Conservation (phyloP, 2,888 invertebrate genomes). For the Synergus gifuensis region DNA sequence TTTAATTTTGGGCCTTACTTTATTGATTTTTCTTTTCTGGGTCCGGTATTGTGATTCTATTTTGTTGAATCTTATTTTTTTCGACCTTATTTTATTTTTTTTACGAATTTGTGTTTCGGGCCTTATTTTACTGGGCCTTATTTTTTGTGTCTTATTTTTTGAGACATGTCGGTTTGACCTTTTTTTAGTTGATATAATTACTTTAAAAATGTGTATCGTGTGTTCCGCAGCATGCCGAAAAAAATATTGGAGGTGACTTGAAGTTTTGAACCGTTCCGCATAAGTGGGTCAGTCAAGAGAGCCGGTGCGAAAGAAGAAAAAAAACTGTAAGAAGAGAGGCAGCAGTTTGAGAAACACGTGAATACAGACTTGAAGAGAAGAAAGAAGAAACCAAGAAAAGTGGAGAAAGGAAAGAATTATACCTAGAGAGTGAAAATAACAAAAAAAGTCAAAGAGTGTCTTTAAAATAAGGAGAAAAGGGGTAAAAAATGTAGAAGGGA, state of each 20-base stretch:
- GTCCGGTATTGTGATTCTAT: too few species aligned
- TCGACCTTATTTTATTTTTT: too few species aligned
- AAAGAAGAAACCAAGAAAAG: slow-evolving; percentile 45
- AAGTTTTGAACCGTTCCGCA: slow-evolving; percentile 36
- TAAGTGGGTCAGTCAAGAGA: slow-evolving; percentile 56
- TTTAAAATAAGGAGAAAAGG: slow-evolving; percentile 19
- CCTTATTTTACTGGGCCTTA: too few species aligned
- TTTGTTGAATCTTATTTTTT: too few species aligned
- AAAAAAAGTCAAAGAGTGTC: slow-evolving; percentile 46
- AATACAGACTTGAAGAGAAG: not conserved
- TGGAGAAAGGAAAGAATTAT: slow-evolving; percentile 44
- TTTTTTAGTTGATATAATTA: not conserved
- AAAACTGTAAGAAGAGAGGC: slow-evolving; percentile 50
- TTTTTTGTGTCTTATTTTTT: too few species aligned
- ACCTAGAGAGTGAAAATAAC: not conserved
- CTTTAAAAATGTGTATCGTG: not conserved
- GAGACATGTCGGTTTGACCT: not conserved
- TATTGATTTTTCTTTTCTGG: too few species aligned
- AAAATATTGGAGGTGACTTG: not conserved
- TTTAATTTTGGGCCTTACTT: too few species aligned
- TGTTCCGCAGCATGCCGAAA: not conserved
- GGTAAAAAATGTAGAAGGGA: slow-evolving; percentile 51
- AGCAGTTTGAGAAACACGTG: slow-evolving; percentile 44
- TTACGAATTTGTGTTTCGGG: too few species aligned
- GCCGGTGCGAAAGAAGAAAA: slow-evolving; percentile 56